Evolutionary conservation across 2,113 vertebrate species (phyloP).

Genomic region (Elephas maximus): DNA sequence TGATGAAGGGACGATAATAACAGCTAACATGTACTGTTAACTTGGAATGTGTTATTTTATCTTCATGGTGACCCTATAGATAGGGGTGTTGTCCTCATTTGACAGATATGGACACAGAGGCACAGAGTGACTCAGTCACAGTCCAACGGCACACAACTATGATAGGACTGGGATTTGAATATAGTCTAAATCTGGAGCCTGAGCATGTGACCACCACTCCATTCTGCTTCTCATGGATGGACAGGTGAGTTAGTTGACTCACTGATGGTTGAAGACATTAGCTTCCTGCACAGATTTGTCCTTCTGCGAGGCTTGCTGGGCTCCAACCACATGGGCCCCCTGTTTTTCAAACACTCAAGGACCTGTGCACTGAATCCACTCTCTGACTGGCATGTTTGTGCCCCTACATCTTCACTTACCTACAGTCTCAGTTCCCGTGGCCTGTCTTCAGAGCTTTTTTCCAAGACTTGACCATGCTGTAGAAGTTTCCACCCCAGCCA

Average conservation of each 20-base stretch:
- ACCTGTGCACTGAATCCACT: background rate
- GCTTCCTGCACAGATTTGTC: background rate
- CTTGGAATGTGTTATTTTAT: background rate
- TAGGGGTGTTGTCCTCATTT: background rate
- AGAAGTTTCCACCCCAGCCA: background rate
- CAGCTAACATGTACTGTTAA: no score
- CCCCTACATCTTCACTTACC: background rate
- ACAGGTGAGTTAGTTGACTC: background rate
- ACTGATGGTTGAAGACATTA: background rate
- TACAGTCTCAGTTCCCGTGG: background rate
- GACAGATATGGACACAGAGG: background rate
- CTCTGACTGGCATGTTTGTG: background rate
- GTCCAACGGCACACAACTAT: background rate
- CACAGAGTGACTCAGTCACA: background rate
- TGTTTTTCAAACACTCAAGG: background rate
- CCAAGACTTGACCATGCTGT: background rate
- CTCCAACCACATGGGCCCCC: background rate
- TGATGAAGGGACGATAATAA: no score
- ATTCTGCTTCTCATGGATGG: accelerated
- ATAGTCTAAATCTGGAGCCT: background rate
- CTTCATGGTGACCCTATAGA: background rate
- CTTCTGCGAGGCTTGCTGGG: no score
- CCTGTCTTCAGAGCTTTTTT: background rate
- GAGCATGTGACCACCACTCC: background rate
- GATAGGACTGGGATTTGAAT: background rate